Evolutionary conservation across 2,113 vertebrate species (phyloP), one percentile per base, ranked within the genome.

Genomic region (Centropus bengalensis): DNA sequence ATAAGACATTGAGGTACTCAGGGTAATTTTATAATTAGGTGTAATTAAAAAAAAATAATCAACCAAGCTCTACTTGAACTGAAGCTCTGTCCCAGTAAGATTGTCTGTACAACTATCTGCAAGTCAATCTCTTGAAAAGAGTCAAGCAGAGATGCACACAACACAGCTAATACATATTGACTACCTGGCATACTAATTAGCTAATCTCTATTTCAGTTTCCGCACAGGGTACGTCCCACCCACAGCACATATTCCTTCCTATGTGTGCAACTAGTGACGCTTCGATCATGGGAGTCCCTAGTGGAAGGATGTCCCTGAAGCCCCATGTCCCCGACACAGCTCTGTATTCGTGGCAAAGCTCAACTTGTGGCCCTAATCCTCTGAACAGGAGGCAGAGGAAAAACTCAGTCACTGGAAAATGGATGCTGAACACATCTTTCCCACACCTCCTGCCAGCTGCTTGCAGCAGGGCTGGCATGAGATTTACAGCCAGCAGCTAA

Each of bases 381-480:
- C 26, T 4, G 1, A 71, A 79, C n/a, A 68, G 85, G 71, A 95
- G 85, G 79, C 59, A 78, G 56, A 89, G 93, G 93, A 97, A 90
- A n/a, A 94, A 79, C 84, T 81, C 95, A 94, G 88, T 55, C 73
- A 26, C 84, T 94, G 91, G 96, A 87, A 96, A 97, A 86, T 7
- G 49, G 90, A 86, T 95, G 94, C 94, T 89, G 90, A 97, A 87
- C 95, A 96, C 98, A 98, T 98, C 98, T 97, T 98, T 98, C 98
- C 96, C 83, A 93, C 96, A 95, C 78, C 96, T 97, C 97, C 97
- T 96, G 93, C 94, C 83, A 92, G 96, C 91, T 92, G 94, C 88
- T 93, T 68, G 91, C 91, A 87, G 87, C 70, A 86, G 95, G 28
- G 90, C 64, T 98, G 96, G 93, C 93, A 56, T 38, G 93, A 95